Evolutionary conservation across 2,113 vertebrate genomes (phyloP), one percentile per base, ranked within the genome.

Genomic region (Xyliphius kryptos): DNA sequence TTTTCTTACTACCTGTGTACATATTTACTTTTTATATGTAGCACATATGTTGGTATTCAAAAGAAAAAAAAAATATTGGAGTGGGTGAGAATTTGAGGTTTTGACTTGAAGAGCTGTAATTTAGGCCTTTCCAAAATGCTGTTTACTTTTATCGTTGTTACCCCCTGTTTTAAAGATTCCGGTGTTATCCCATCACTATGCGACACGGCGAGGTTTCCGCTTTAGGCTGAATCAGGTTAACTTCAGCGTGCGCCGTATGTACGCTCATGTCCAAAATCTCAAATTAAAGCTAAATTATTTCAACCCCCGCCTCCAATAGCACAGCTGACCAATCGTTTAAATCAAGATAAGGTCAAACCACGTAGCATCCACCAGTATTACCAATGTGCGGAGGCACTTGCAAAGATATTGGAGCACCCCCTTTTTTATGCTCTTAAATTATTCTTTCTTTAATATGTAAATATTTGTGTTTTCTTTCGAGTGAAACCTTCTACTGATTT

Each of bases 1-100:
- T 89, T 85, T 83, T 87, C 91, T 88, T 91, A 91, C 93, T 94
- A 93, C 92, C 92, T 94, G 91, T 95, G 91, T 92, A 91, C 89
- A 93, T 92, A 91, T 88, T 75, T 81, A 78, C 72, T 89, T 80
- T 87, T 90, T 78, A 76, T 81, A 90, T 96, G 92, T 97, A 97
- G 93, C 93, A 96, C 87, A 92, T 82, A 76, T 82, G 73, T 84
- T 80, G 72, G 76, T 9, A 46, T 32, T 56, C 6, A 41, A 41
- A 41, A 41, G 10, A 41, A 41, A 10, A 41, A 38, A 9, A 12
- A 41, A 37, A 9, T 20, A 38, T 75, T 79, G 79, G 79, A 66
- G 65, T 82, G 79, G 67, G 77, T 82, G 82, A 86, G 82, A 84
- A 83, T 84, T 84, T 85, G 78, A 82, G 26, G 1, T 32, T 86